Percentiles rank a stretch among this genome's conserved stretches.
Evolutionary conservation across 2,113 vertebrate genomes (phyloP).

Genomic region (Cheilinus undulatus): DNA sequence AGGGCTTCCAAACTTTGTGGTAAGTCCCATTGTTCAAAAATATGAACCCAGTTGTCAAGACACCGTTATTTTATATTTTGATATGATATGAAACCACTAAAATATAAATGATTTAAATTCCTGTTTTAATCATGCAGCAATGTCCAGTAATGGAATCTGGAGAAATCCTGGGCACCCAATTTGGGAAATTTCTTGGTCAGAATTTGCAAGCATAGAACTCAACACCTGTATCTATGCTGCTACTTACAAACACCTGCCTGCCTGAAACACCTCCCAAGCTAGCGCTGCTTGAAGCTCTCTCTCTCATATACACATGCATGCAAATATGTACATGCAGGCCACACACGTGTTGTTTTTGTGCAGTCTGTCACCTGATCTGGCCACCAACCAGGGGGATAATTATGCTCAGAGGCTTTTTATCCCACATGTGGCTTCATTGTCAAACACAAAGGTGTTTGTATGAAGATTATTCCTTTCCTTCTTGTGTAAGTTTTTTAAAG

Average conservation of each 20-base stretch:
- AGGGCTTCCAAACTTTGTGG: too few species aligned
- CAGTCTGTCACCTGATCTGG: conserved; percentile 36
- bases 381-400: conserved; percentile 51
- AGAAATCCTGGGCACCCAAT: too few species aligned
- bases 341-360: conserved; percentile 25
- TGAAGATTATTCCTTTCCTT: background rate
- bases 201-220: conserved; percentile 56
- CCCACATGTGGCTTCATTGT: conserved; percentile 24
- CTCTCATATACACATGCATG: background rate
- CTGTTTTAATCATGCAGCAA: too few species aligned
- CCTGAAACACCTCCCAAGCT: conserved; percentile 21
- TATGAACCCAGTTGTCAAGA: too few species aligned
- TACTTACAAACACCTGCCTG: conserved; percentile 61
- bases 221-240: conserved; percentile 38
- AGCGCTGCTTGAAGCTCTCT: background rate
- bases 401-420: conserved; percentile 27
- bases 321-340: conserved; percentile 12
- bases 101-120: too few species aligned
- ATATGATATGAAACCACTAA: too few species aligned
- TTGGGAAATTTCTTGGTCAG: too few species aligned
- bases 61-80: too few species aligned
- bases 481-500: background rate
- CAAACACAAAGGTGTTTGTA: background rate
- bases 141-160: too few species aligned
- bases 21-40: too few species aligned